Conservation (phyloP, 2,113 vertebrate genomes). For the Chaetorhynchus papuensis region DNA sequence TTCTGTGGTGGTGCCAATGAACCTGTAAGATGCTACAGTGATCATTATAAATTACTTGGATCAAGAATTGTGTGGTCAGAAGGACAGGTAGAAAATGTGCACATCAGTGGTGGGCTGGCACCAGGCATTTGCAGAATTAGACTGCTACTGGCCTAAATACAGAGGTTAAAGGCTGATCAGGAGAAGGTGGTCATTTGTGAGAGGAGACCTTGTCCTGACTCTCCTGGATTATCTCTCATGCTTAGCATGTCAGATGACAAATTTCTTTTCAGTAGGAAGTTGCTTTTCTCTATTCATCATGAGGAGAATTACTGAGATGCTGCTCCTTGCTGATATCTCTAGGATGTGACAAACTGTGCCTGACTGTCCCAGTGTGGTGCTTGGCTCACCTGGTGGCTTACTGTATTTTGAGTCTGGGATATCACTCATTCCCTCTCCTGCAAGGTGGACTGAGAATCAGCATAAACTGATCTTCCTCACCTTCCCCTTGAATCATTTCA, state of each 20-base stretch:
- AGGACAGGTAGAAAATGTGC: not conserved
- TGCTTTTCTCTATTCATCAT: rapidly evolving
- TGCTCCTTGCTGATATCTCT: not conserved
- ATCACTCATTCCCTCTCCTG: not conserved
- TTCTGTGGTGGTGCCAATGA: not conserved
- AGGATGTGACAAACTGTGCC: rapidly evolving
- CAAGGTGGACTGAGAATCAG: not conserved
- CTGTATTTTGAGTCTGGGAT: not conserved
- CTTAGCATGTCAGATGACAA: not conserved
- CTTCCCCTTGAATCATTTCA: not conserved
- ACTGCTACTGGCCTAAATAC: not conserved
- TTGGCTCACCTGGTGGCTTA: rapidly evolving
- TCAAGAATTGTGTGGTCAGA: not conserved
- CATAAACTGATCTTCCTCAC: not conserved
- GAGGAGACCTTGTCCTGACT: not conserved
- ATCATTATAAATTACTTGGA: not conserved
- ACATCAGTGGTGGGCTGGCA: not conserved
- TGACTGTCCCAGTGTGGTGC: not conserved
- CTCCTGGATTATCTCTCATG: not conserved
- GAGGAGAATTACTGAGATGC: not conserved
- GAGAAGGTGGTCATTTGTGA: not conserved
- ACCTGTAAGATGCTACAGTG: not conserved
- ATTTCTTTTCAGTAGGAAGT: not conserved
- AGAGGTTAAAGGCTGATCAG: not conserved
- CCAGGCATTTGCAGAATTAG: not conserved